Percentiles rank a stretch among this genome's conserved stretches.
Conservation (phyloP, 2,113 vertebrate genomes). For the Apodemus sylvaticus region DNA sequence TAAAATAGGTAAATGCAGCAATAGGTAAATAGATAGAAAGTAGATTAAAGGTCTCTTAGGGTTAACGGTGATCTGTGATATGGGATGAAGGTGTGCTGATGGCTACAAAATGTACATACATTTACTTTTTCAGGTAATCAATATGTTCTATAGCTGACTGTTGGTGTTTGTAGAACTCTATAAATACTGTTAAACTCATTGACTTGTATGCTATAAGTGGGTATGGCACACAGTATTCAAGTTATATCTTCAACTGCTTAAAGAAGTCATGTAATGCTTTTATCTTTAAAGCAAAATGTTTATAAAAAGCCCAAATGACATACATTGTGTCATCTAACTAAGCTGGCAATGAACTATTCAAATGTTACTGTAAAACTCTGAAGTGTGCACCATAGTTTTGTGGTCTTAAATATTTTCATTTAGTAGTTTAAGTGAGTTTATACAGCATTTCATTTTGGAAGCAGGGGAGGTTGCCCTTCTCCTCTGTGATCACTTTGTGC, state of each 20-base stretch:
- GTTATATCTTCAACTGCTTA: not conserved
- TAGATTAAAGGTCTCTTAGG: not conserved
- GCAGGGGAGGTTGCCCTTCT: not conserved
- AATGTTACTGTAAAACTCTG: not conserved
- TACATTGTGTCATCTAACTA: not conserved
- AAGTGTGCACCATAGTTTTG: not conserved
- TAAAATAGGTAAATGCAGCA: not conserved
- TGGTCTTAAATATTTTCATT: not conserved
- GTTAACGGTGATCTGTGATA: too few relatives aligned
- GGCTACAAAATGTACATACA: not conserved
- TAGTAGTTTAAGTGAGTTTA: not conserved
- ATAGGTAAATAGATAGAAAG: too few relatives aligned
- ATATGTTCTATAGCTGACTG: not conserved
- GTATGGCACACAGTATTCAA: not conserved
- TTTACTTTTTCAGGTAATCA: not conserved
- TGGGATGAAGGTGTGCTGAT: not conserved
- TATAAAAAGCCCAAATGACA: conserved; percentile 27
- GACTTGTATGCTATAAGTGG: not conserved
- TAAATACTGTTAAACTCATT: not conserved
- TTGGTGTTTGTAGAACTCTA: not conserved
- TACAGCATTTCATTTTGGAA: not conserved
- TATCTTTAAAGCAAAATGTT: conserved; percentile 37
- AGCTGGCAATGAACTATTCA: not conserved
- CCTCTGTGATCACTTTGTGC: not conserved
- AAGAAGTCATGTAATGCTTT: not conserved